Conservation (phyloP, 1,140 invertebrate genomes). For the Papilio machaon region DNA sequence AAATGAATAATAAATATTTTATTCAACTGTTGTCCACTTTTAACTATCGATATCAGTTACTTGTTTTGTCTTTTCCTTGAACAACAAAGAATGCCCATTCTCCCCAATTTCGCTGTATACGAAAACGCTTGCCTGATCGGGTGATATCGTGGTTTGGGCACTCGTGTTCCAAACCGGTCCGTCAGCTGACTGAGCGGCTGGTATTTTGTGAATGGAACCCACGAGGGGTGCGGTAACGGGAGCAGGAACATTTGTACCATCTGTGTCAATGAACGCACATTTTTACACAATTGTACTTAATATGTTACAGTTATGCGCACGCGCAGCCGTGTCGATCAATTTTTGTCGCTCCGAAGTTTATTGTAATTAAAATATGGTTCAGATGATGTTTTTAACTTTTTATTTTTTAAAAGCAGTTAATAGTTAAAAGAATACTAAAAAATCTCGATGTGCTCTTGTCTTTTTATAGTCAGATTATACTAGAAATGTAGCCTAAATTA, state of each 20-base stretch:
- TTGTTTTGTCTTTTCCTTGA: no score
- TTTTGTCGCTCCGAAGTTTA: not conserved
- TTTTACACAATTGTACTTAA: not conserved
- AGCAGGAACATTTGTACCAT: slow-evolving; percentile 1
- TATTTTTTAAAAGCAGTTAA: no score
- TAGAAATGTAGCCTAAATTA: not conserved
- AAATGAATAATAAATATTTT: no score
- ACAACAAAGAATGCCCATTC: not conserved
- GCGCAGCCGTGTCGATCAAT: not conserved
- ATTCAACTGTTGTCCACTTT: no score
- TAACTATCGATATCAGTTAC: no score
- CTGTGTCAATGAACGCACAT: slow-evolving; percentile 12
- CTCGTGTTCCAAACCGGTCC: slow-evolving; percentile 1
- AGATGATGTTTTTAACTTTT: no score
- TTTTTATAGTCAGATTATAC: no score
- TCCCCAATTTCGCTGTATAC: slow-evolving; percentile 2
- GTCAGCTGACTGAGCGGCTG: slow-evolving; percentile 14
- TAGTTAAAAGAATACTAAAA: no score
- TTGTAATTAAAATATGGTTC: not conserved
- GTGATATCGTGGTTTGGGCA: not conserved
- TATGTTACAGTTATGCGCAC: not conserved
- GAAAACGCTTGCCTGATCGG: not conserved
- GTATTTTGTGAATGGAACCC: slow-evolving; percentile 6
- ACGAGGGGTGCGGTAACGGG: not conserved
- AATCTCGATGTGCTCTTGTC: no score